A percentile compares a stretch with the other conserved stretches of the same genome.
phyloP scores from a whole-genome alignment of 1,140 invertebrate genomes.

The Papilio glaucus region DNA sequence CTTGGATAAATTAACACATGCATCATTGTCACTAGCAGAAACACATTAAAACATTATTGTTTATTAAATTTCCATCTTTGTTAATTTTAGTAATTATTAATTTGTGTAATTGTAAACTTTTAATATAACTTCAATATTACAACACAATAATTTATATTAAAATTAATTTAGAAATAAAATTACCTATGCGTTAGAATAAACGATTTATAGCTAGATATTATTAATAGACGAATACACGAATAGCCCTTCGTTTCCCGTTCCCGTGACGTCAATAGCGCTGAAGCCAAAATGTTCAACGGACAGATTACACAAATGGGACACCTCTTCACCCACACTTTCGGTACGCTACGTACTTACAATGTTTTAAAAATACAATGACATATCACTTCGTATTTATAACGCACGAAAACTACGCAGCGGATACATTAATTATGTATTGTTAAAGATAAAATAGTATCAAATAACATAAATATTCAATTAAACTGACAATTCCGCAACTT shows the following conservation, averaged over 20 bases:
- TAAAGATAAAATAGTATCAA: constrained; percentile 21
- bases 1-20: too few species aligned
- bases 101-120: too few species aligned
- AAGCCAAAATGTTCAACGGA: constrained; percentile 60
- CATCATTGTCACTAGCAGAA: too few species aligned
- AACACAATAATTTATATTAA: not conserved
- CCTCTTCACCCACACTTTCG: constrained; percentile 50
- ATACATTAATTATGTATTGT: constrained; percentile 18
- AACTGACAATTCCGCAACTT: not conserved
- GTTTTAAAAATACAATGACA: constrained; percentile 55
- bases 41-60: too few species aligned
- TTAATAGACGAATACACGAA: constrained; percentile 72
- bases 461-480: constrained; percentile 20
- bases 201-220: constrained; percentile 57
- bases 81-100: too few species aligned
- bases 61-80: too few species aligned
- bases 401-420: constrained; percentile 9
- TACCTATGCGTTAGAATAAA: constrained; percentile 47
- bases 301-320: constrained; percentile 62
- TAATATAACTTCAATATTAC: too few species aligned
- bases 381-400: constrained; percentile 38
- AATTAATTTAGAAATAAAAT: constrained; percentile 2
- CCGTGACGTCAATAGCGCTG: constrained; percentile 63
- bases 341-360: constrained; percentile 55
- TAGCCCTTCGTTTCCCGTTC: constrained; percentile 65